A percentile compares a stretch with the other conserved stretches of the same genome.
Conservation (phyloP, 1,140 invertebrate species). For the Ceratina australensis region DNA sequence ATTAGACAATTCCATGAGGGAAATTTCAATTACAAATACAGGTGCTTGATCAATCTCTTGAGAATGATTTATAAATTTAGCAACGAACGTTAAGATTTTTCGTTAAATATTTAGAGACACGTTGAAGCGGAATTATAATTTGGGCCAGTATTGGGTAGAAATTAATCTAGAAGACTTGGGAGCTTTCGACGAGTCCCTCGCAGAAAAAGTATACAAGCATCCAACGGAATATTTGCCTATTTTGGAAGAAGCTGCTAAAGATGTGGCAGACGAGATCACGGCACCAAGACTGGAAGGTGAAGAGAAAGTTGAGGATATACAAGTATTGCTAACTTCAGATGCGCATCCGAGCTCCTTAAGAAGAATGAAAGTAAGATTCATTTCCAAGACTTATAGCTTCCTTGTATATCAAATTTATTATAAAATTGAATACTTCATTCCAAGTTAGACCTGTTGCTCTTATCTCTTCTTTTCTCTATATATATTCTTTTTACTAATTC, state of each 20-base stretch:
- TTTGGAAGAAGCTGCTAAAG: constrained; percentile 98
- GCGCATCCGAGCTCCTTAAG: constrained; percentile 90
- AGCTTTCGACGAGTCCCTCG: constrained; percentile 96
- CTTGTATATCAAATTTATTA: neutral
- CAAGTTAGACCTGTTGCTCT: too few species aligned
- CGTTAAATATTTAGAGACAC: constrained; percentile 86
- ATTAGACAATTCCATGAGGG: constrained; percentile 96
- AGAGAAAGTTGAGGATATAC: constrained; percentile 95
- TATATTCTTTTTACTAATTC: too few species aligned
- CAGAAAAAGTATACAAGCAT: constrained; percentile 94
- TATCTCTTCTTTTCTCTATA: too few species aligned
- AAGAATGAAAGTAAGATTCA: constrained; percentile 88
- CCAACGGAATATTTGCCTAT: constrained; percentile 96
- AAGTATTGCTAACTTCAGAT: constrained; percentile 93
- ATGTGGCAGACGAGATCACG: constrained; percentile 98
- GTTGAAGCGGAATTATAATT: constrained; percentile 96
- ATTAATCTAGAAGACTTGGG: constrained; percentile 96
- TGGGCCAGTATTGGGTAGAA: constrained; percentile 94
- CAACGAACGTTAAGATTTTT: neutral
- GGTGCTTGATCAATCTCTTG: constrained; percentile 81
- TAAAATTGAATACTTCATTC: too few species aligned
- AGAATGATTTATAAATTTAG: too few species aligned
- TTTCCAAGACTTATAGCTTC: neutral
- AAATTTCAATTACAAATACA: constrained; percentile 98
- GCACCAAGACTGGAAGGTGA: constrained; percentile 93